Conservation (phyloP, 1,140 invertebrate genomes). For the Andricus grossulariae region DNA sequence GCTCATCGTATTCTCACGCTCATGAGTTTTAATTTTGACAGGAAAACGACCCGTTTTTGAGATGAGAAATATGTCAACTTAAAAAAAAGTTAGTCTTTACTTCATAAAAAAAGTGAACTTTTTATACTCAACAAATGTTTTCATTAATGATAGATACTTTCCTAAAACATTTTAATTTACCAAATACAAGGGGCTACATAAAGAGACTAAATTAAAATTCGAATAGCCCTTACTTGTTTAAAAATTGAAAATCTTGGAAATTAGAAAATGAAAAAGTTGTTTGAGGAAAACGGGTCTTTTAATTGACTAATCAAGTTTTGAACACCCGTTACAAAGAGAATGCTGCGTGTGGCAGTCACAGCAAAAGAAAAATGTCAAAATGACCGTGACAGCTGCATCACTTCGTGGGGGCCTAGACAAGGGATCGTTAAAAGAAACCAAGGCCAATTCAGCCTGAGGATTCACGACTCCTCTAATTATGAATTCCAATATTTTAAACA, state of each 20-base stretch:
- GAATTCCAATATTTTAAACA: too few species aligned
- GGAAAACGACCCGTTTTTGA: not conserved
- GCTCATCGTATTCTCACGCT: conserved; percentile 9
- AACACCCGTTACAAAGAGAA: conserved; percentile 23
- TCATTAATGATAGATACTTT: too few species aligned
- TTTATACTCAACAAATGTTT: too few species aligned
- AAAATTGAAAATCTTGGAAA: too few species aligned
- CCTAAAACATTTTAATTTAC: too few species aligned
- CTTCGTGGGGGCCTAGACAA: conserved; percentile 44
- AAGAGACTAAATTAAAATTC: too few species aligned
- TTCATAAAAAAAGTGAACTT: too few species aligned
- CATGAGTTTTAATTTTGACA: not conserved
- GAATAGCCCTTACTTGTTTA: too few species aligned
- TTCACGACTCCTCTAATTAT: conserved; percentile 17
- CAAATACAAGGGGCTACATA: too few species aligned
- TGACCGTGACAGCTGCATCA: conserved; percentile 46
- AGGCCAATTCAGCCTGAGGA: conserved; percentile 31
- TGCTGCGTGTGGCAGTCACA: conserved; percentile 18
- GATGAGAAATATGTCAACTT: too few species aligned
- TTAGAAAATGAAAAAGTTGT: not conserved
- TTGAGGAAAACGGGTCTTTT: not conserved
- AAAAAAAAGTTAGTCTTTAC: too few species aligned
- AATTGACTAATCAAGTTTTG: conserved; percentile 13
- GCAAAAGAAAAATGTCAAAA: conserved; percentile 34
- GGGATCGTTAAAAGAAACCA: conserved; percentile 33